phyloP scores from a whole-genome alignment of 2,113 vertebrate species.

The Psittacula cyanocephala region DNA sequence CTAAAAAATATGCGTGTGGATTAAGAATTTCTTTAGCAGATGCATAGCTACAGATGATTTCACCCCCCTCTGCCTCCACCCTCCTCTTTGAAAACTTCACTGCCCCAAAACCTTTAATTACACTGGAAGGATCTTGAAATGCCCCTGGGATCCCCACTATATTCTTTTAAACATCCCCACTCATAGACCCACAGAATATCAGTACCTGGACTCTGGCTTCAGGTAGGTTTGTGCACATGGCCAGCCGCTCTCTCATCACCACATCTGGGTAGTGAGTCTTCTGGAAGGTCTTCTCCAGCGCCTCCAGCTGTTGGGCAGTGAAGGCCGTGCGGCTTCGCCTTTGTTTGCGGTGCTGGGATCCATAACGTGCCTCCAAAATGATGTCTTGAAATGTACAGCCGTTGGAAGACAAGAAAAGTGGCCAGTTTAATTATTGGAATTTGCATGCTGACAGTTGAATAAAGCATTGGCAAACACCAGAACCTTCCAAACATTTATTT shows the following conservation, averaged over 20 bases:
- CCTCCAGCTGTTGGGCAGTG: constrained; percentile 96
- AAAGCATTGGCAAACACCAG: not conserved
- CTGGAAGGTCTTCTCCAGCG: constrained; percentile 98
- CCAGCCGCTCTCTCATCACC: constrained; percentile 96
- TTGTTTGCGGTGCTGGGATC: constrained; percentile 98
- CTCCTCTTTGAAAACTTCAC: not conserved
- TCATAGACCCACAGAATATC: not conserved
- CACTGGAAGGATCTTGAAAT: not conserved
- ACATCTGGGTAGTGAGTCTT: constrained; percentile 99
- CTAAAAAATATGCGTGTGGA: not conserved
- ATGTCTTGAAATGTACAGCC: constrained; percentile 99
- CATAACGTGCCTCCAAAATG: constrained; percentile 99
- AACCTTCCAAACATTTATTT: not conserved
- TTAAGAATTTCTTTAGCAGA: constrained; percentile 24
- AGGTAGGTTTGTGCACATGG: constrained; percentile 98
- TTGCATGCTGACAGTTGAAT: not conserved
- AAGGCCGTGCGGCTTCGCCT: constrained; percentile 95
- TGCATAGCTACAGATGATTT: not conserved
- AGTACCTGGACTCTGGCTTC: constrained; percentile 96
- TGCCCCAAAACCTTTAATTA: not conserved
- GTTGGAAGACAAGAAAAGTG: constrained; percentile 89
- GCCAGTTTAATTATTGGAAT: constrained; percentile 91
- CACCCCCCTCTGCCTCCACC: not conserved
- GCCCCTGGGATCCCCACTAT: accelerated
- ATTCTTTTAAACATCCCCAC: not conserved